Conservation (phyloP, 2,888 invertebrate genomes). For the Acanthosepion esculentum region DNA sequence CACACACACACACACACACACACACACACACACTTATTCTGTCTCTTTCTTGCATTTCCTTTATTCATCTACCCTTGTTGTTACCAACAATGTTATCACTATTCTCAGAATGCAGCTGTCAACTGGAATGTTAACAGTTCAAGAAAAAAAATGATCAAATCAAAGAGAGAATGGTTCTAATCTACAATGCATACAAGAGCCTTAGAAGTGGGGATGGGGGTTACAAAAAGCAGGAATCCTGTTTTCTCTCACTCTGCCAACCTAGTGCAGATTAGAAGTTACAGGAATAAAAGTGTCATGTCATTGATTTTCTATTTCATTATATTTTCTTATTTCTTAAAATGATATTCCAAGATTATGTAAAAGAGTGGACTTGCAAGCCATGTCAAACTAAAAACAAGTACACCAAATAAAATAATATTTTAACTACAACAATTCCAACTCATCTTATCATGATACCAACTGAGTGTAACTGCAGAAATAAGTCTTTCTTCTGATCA, state of each 20-base stretch:
- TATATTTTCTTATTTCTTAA: neutral
- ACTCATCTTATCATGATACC: neutral
- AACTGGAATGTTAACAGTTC: neutral
- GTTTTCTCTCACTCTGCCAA: neutral
- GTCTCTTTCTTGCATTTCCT: too few species aligned
- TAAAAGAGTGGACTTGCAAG: neutral
- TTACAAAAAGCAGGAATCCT: neutral
- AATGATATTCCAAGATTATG: neutral
- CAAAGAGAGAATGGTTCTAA: neutral
- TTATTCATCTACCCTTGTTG: too few species aligned
- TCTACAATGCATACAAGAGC: neutral
- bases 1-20: too few species aligned
- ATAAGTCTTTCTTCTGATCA: neutral
- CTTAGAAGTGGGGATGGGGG: neutral
- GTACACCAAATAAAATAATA: neutral
- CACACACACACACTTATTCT: too few species aligned
- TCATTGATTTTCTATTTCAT: neutral
- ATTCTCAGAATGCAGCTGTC: neutral
- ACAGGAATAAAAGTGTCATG: neutral
- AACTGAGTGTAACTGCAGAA: neutral
- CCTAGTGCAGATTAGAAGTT: neutral
- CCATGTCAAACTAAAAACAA: neutral
- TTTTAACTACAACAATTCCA: neutral
- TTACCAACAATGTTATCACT: neutral
- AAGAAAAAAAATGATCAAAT: constrained; percentile 14